These are phyloP conservation scores for Eurosta solidaginis DNA, from an alignment of 1,140 invertebrate genomes.

Conservation along the genomic window DNA sequence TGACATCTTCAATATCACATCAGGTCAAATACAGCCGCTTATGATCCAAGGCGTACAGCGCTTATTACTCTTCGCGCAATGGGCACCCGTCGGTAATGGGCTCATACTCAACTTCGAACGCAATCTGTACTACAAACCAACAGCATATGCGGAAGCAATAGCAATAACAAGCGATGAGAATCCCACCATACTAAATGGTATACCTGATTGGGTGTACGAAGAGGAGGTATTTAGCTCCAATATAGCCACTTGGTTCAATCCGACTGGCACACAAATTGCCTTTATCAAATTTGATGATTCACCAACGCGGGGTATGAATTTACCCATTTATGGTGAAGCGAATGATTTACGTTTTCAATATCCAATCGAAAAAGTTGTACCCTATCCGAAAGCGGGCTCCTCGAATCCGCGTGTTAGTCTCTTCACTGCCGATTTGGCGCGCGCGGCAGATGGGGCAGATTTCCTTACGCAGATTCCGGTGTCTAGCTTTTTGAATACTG, in stretches of 20 bases:
- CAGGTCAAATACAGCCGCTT: slow-evolving; percentile 57
- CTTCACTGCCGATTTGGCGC: slow-evolving; percentile 44
- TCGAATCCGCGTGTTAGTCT: slow-evolving; percentile 60
- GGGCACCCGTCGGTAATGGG: slow-evolving; percentile 63
- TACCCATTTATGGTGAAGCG: slow-evolving; percentile 71
- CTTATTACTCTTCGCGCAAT: slow-evolving; percentile 47
- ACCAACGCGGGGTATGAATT: slow-evolving; percentile 67
- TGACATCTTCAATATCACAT: slow-evolving; percentile 64
- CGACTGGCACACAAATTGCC: slow-evolving; percentile 76
- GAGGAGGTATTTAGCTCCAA: slow-evolving; percentile 90
- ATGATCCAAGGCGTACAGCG: slow-evolving; percentile 43
- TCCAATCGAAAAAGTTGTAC: slow-evolving; percentile 69
- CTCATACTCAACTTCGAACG: slow-evolving; percentile 77
- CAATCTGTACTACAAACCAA: slow-evolving; percentile 76
- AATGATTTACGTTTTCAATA: slow-evolving; percentile 70
- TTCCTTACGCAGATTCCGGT: slow-evolving; percentile 47
- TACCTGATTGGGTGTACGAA: slow-evolving; percentile 80
- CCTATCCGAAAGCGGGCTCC: slow-evolving; percentile 81
- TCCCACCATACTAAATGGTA: slow-evolving; percentile 74
- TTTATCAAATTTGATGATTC: slow-evolving; percentile 87
- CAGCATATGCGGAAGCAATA: slow-evolving; percentile 52
- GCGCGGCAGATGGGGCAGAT: slow-evolving; percentile 36
- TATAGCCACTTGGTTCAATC: slow-evolving; percentile 88
- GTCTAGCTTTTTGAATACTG: slow-evolving; percentile 47
- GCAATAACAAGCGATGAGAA: slow-evolving; percentile 68